Conservation (phyloP, 2,888 invertebrate genomes). For the Dicyrtoma fusca region DNA sequence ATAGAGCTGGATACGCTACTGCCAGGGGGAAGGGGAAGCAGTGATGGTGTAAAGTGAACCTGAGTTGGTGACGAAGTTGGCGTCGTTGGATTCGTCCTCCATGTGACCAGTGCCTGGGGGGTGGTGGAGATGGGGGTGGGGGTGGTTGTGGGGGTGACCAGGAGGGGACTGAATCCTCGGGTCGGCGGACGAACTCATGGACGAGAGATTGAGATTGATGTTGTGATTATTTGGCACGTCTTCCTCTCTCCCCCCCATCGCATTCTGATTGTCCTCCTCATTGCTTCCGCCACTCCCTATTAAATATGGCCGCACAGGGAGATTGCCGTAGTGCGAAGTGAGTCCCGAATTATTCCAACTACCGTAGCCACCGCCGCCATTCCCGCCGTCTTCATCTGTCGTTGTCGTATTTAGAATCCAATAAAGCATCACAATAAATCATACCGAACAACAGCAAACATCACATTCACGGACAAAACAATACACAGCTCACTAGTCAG, state of each 20-base stretch:
- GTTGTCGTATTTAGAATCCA: too few relatives aligned
- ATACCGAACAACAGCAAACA: background rate
- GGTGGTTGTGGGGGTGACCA: slow-evolving; percentile 42
- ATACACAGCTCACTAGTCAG: too few relatives aligned
- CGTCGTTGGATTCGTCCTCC: slow-evolving; percentile 32
- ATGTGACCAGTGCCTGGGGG: slow-evolving; percentile 5
- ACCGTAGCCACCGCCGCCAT: slow-evolving; percentile 10
- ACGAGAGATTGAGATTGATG: background rate
- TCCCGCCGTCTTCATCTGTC: slow-evolving; percentile 38
- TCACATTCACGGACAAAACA: background rate
- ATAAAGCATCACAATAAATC: background rate
- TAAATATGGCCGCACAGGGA: slow-evolving; percentile 54
- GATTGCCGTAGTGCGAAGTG: slow-evolving; percentile 56
- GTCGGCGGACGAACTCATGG: slow-evolving; percentile 15
- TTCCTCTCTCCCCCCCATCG: background rate
- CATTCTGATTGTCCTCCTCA: slow-evolving; percentile 36
- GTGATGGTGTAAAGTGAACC: slow-evolving; percentile 23
- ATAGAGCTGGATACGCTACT: too few relatives aligned
- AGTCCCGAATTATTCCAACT: slow-evolving; percentile 30
- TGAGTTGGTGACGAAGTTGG: slow-evolving; percentile 42
- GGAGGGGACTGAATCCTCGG: slow-evolving; percentile 39
- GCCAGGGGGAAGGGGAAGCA: background rate
- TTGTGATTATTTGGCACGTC: slow-evolving; percentile 47
- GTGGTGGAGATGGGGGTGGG: slow-evolving; percentile 24
- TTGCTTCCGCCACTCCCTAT: slow-evolving; percentile 35